A percentile compares a stretch with the other conserved stretches of the same genome.
Conservation (phyloP, 1,140 invertebrate genomes). For the Amphibalanus amphitrite region DNA sequence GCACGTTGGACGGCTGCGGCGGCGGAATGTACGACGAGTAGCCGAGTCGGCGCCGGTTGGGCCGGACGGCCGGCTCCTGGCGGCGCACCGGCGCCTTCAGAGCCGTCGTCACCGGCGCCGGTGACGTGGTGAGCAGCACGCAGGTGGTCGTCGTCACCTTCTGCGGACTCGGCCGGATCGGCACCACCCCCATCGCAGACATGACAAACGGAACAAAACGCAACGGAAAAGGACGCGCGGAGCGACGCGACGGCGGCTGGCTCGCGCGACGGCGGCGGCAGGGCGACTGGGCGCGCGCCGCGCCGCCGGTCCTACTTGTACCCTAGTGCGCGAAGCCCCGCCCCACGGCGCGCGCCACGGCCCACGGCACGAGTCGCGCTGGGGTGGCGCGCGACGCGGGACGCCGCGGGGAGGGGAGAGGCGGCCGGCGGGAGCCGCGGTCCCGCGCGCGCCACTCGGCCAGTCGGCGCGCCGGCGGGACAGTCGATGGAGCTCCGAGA, state of each 20-base stretch:
- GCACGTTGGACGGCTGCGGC: conserved; percentile 43
- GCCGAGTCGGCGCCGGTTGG: conserved; percentile 9
- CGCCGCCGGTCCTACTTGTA: conserved; percentile 1
- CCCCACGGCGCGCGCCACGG: too few relatives aligned
- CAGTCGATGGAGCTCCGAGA: too few relatives aligned
- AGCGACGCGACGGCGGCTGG: too few relatives aligned
- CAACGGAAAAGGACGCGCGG: too few relatives aligned
- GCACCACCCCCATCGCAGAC: conserved; percentile 18
- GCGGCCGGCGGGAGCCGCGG: too few relatives aligned
- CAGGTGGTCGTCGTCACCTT: conserved; percentile 11
- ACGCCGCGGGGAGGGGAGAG: too few relatives aligned
- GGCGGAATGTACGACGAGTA: conserved; percentile 15
- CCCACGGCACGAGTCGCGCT: too few relatives aligned
- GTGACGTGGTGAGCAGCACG: conserved; percentile 12
- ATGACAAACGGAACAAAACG: conserved; percentile 13
- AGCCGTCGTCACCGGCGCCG: conserved; percentile 10
- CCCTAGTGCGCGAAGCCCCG: not conserved
- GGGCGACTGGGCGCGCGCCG: conserved; percentile 7
- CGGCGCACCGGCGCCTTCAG: conserved; percentile 14
- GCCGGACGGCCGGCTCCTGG: conserved; percentile 16
- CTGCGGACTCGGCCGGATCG: conserved; percentile 18
- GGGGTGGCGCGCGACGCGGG: too few relatives aligned
- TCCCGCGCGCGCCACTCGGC: too few relatives aligned
- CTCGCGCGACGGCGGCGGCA: conserved; percentile 8
- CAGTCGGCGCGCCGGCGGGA: too few relatives aligned